Evolutionary conservation across 2,113 vertebrate species (phyloP).

Genomic region (Pterophyllum scalare): DNA sequence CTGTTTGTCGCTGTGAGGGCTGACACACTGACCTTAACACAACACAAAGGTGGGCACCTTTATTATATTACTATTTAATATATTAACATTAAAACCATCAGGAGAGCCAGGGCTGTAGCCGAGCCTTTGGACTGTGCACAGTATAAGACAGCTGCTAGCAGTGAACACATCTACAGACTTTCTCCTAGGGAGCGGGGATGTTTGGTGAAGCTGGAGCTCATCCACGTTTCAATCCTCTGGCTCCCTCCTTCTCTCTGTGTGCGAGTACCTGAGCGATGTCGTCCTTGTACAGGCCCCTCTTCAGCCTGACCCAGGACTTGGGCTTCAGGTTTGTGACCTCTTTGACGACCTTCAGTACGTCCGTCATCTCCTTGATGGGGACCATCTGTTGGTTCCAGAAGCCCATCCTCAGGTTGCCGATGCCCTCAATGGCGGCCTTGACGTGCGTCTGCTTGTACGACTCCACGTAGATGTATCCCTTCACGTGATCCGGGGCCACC

Average conservation of each 20-base stretch:
- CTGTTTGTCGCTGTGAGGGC: background rate
- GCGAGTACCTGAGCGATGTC: constrained; percentile 92
- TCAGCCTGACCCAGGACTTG: constrained; percentile 96
- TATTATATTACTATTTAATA: too few species aligned
- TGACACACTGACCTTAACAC: too few species aligned
- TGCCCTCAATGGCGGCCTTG: constrained; percentile 94
- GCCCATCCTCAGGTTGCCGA: constrained; percentile 94
- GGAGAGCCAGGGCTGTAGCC: background rate
- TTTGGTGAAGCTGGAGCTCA: too few species aligned
- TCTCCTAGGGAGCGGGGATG: too few species aligned
- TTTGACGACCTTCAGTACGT: constrained; percentile 96
- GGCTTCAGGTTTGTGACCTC: constrained; percentile 97
- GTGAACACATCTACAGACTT: too few species aligned
- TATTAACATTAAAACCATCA: too few species aligned
- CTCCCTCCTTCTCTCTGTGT: background rate
- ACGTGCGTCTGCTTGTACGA: constrained; percentile 98
- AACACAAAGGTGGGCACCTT: background rate
- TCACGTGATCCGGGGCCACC: constrained; percentile 93
- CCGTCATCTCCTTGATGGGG: constrained; percentile 98
- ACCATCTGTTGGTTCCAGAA: constrained; percentile 99
- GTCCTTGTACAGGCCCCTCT: constrained; percentile 94
- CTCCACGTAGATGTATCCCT: constrained; percentile 96
- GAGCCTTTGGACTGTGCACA: background rate
- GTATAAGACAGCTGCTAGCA: background rate
- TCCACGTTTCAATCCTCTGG: too few species aligned